A percentile compares a stretch with the other conserved stretches of the same genome.
Conservation (phyloP, 2,888 invertebrate species). For the Eupithecia pulchellata region DNA sequence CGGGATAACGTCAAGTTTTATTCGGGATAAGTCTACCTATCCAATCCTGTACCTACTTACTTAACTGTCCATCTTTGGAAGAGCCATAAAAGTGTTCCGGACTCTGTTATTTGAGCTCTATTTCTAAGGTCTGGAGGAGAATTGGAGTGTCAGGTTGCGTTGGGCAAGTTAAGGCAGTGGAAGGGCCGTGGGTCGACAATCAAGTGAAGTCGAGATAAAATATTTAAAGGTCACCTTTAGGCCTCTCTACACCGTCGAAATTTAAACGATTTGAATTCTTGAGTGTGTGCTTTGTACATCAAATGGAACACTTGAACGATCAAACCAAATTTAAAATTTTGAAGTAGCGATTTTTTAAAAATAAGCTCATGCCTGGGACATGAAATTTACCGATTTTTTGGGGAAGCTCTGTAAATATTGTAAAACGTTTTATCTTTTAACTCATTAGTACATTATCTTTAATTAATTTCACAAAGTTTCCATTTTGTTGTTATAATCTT, state of each 20-base stretch:
- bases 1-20: slow-evolving; percentile 68
- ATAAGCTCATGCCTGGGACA: neutral
- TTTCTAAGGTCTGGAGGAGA: slow-evolving; percentile 59
- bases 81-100: slow-evolving; percentile 65
- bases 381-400: slow-evolving; percentile 3
- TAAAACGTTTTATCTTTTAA: slow-evolving; percentile 13
- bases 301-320: slow-evolving; percentile 38
- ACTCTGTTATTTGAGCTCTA: slow-evolving; percentile 59
- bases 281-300: slow-evolving; percentile 51
- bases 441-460: neutral
- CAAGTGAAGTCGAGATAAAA: slow-evolving; percentile 81
- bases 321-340: slow-evolving; percentile 7
- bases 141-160: slow-evolving; percentile 60
- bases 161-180: slow-evolving; percentile 71
- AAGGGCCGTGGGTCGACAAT: slow-evolving; percentile 79
- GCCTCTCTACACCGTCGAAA: slow-evolving; percentile 62
- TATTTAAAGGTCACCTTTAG: slow-evolving; percentile 80
- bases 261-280: slow-evolving; percentile 73
- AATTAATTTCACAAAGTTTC: slow-evolving; percentile 1
- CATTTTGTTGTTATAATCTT: slow-evolving; percentile 4
- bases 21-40: slow-evolving; percentile 75
- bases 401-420: neutral
- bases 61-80: slow-evolving; percentile 62
- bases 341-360: too few relatives aligned
- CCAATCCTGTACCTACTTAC: slow-evolving; percentile 68